Percentiles rank a stretch among this genome's conserved stretches.
Evolutionary conservation across 2,113 vertebrate species (phyloP).

Genomic region (Paramormyrops kingsleyae): DNA sequence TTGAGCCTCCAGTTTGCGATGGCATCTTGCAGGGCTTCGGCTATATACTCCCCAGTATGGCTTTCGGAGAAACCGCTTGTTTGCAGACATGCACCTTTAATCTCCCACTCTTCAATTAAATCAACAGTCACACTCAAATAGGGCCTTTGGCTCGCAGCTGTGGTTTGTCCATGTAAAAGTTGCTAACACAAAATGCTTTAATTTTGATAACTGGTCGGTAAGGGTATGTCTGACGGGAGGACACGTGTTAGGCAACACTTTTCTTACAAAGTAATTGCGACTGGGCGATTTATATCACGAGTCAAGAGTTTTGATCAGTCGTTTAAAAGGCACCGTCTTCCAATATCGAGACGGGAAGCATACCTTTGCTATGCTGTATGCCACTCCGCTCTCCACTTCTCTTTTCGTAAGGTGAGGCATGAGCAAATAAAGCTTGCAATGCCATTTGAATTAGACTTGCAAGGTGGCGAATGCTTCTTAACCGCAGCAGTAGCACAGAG

Average conservation of each 20-base stretch:
- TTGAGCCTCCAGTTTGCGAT: background rate
- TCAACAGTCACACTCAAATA: background rate
- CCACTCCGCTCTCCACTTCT: background rate
- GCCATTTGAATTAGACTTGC: background rate
- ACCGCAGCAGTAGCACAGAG: background rate
- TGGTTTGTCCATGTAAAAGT: background rate
- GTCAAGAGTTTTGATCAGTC: background rate
- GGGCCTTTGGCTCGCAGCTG: background rate
- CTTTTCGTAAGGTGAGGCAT: background rate
- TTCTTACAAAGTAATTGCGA: background rate
- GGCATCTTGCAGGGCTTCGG: background rate
- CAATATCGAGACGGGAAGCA: background rate
- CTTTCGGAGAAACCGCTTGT: background rate
- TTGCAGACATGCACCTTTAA: background rate
- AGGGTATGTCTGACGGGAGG: background rate
- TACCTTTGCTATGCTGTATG: background rate
- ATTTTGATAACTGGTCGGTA: background rate
- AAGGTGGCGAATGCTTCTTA: background rate
- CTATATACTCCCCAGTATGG: background rate
- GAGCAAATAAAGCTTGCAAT: background rate
- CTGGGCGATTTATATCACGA: background rate
- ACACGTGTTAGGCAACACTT: background rate
- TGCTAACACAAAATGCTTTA: background rate
- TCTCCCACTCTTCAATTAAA: background rate
- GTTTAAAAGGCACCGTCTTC: background rate